Evolutionary conservation across 2,888 invertebrate genomes (phyloP).

Genomic region (Bugulina stolonifera): DNA sequence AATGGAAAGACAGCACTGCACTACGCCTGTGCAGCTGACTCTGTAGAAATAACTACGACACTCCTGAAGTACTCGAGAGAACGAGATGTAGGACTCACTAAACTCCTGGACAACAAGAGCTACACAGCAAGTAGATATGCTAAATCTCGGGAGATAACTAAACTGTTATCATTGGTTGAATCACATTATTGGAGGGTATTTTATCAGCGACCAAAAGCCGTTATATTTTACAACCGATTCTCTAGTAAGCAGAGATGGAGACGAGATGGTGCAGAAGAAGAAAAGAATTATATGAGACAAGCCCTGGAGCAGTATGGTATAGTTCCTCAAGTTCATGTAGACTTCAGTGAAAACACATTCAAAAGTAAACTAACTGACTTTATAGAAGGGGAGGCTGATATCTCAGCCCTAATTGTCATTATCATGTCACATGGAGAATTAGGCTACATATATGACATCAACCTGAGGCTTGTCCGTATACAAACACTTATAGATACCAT

Average conservation of each 20-base stretch:
- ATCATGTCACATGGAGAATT: conserved; percentile 1
- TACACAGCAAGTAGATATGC: background rate
- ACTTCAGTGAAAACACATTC: background rate
- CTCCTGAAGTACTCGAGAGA: background rate
- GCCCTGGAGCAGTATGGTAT: background rate
- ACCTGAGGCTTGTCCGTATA: background rate
- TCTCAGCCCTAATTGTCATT: background rate
- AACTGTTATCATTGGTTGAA: background rate
- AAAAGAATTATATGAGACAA: background rate
- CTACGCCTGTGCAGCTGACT: background rate
- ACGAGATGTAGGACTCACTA: background rate
- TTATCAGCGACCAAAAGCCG: background rate
- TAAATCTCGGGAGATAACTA: background rate
- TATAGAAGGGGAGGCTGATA: background rate
- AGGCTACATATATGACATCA: background rate
- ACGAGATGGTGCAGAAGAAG: conserved; percentile 8
- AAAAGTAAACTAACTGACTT: background rate
- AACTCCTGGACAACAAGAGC: background rate
- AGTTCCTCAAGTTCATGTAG: background rate
- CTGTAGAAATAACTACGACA: background rate
- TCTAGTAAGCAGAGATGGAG: background rate
- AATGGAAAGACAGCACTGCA: background rate
- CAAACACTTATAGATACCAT: background rate
- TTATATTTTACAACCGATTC: conserved; percentile 14
- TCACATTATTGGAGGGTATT: conserved; percentile 1